These are phyloP conservation scores for Pygoscelis adeliae DNA, from an alignment of 2,113 vertebrate species.

Conservation along the genomic window DNA sequence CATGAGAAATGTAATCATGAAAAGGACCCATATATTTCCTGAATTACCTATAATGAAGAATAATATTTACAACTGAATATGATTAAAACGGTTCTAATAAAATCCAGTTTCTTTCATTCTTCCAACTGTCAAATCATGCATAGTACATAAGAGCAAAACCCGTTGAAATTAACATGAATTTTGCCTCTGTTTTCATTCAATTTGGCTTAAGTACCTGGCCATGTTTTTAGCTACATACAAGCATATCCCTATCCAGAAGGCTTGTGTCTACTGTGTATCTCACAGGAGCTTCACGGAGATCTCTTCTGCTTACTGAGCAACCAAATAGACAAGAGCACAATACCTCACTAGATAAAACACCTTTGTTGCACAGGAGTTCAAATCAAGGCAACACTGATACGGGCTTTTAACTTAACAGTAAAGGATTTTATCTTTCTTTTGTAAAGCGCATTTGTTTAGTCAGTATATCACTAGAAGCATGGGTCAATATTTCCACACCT, in stretches of 20 bases:
- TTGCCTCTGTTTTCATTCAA: background rate
- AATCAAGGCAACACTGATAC: background rate
- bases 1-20: background rate
- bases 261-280: background rate
- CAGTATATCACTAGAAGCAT: background rate
- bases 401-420: background rate
- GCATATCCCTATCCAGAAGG: background rate
- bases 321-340: background rate
- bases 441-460: background rate
- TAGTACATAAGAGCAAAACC: accelerated
- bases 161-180: background rate
- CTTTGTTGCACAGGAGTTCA: background rate
- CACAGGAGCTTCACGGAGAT: background rate
- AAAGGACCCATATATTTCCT: background rate
- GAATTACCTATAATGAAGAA: background rate
- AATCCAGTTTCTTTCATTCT: background rate
- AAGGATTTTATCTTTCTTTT: conserved; percentile 23
- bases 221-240: background rate
- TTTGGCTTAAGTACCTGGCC: background rate
- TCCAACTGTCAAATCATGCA: background rate
- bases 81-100: background rate
- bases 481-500: conserved; percentile 14
- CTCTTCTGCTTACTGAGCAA: conserved; percentile 4
- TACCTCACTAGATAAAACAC: background rate
- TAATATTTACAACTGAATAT: background rate